Evolutionary conservation across 1,140 invertebrate genomes (phyloP).

Genomic region (Hestina assimilis): DNA sequence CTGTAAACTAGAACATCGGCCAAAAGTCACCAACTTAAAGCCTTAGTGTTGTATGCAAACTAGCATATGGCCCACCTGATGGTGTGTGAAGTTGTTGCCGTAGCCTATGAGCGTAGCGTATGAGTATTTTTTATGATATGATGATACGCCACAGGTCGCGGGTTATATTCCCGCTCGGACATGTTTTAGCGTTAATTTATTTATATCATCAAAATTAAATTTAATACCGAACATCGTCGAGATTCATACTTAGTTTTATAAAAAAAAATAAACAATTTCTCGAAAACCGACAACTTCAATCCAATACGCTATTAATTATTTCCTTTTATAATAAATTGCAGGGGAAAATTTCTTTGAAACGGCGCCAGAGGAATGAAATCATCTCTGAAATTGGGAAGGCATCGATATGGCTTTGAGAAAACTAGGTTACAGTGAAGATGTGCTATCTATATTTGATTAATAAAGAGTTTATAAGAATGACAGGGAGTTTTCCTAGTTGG

Average conservation of each 20-base stretch:
- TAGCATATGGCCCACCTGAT: too few species aligned
- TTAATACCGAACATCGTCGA: neutral
- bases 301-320: constrained; percentile 9
- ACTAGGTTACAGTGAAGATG: constrained; percentile 9
- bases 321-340: constrained; percentile 8
- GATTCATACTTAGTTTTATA: neutral
- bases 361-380: constrained; percentile 9
- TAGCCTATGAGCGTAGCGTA: too few species aligned
- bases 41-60: too few species aligned
- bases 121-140: too few species aligned
- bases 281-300: neutral
- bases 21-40: too few species aligned
- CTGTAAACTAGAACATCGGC: too few species aligned
- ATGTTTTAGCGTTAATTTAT: too few species aligned
- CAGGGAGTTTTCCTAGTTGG: constrained; percentile 3
- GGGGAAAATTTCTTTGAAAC: constrained; percentile 10
- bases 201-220: neutral
- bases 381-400: constrained; percentile 7
- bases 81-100: too few species aligned
- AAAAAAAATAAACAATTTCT: neutral
- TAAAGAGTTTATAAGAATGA: constrained; percentile 8
- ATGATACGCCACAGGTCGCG: too few species aligned
- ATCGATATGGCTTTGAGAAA: constrained; percentile 9
- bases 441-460: constrained; percentile 15
- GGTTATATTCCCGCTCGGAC: too few species aligned